Conservation (phyloP, 1,140 invertebrate species). For the Drosophila bocki region DNA sequence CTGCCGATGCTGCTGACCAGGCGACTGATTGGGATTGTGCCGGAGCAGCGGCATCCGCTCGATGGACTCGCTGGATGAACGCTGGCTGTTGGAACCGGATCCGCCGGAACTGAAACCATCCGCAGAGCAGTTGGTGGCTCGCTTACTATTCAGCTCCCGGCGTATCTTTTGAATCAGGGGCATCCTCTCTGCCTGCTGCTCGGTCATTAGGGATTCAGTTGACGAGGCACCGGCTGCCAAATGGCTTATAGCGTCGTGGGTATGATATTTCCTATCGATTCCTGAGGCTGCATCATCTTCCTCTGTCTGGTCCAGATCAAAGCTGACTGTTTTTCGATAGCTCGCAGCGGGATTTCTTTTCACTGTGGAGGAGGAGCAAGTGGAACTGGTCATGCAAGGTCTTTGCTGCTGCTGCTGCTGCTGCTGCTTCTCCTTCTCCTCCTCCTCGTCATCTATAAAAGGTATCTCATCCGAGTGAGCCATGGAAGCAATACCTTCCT, state of each 20-base stretch:
- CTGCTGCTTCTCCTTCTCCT: constrained; percentile 47
- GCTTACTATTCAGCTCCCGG: constrained; percentile 73
- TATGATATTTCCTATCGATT: constrained; percentile 80
- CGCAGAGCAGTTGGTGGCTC: constrained; percentile 66
- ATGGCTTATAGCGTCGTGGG: constrained; percentile 79
- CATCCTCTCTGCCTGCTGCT: constrained; percentile 62
- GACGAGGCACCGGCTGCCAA: constrained; percentile 57
- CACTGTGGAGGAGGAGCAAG: constrained; percentile 15
- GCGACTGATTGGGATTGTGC: constrained; percentile 52
- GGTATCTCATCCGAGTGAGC: constrained; percentile 80
- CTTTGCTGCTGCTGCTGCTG: constrained; percentile 43
- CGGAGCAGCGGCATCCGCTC: constrained; percentile 76
- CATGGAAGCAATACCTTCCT: constrained; percentile 79
- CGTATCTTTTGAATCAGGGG: constrained; percentile 79
- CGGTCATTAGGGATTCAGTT: constrained; percentile 59
- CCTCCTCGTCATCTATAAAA: constrained; percentile 83
- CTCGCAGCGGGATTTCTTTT: constrained; percentile 56
- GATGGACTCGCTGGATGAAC: constrained; percentile 78
- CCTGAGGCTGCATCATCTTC: constrained; percentile 9
- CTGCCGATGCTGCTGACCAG: constrained; percentile 54
- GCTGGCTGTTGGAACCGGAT: constrained; percentile 78
- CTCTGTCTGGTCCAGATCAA: constrained; percentile 76
- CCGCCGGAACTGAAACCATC: constrained; percentile 69
- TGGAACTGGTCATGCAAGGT: constrained; percentile 42
- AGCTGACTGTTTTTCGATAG: constrained; percentile 84